Percentiles rank a stretch among this genome's conserved stretches.
phyloP scores from a whole-genome alignment of 2,888 invertebrate species.

The Ethmia dodecea region DNA sequence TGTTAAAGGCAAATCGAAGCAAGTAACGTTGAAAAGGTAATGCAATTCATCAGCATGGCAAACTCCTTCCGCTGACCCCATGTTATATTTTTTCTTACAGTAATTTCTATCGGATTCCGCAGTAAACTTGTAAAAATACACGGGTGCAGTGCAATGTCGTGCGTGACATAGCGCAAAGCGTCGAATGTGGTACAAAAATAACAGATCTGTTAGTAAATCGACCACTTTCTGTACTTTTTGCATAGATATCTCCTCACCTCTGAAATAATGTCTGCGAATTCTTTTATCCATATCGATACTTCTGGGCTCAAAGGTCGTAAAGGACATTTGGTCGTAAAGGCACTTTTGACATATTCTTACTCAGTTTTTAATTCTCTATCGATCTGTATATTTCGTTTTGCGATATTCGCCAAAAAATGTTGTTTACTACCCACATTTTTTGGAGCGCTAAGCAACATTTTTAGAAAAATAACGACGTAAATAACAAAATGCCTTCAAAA shows the following conservation, averaged over 20 bases:
- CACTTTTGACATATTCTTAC: too few species aligned
- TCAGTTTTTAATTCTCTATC: too few species aligned
- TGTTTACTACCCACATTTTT: too few species aligned
- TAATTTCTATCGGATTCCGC: constrained; percentile 61
- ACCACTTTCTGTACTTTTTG: constrained; percentile 41
- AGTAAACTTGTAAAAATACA: constrained; percentile 54
- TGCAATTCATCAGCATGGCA: constrained; percentile 63
- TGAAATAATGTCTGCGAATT: constrained; percentile 56
- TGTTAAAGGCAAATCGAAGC: constrained; percentile 49
- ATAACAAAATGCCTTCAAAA: too few species aligned
- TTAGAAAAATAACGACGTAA: too few species aligned
- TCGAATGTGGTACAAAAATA: constrained; percentile 53
- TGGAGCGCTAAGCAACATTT: too few species aligned
- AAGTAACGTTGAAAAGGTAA: constrained; percentile 56
- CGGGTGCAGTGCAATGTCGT: constrained; percentile 32
- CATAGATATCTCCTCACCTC: constrained; percentile 34
- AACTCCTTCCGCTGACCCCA: constrained; percentile 49
- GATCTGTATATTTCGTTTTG: too few species aligned
- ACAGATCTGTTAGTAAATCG: constrained; percentile 48
- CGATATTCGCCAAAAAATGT: too few species aligned
- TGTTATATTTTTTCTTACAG: constrained; percentile 51
- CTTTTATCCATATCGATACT: too few species aligned
- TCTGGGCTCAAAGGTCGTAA: too few species aligned
- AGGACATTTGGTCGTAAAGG: too few species aligned
- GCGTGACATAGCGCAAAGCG: constrained; percentile 50